Conservation (phyloP, 2,888 invertebrate species). For the Beris chalybata region DNA sequence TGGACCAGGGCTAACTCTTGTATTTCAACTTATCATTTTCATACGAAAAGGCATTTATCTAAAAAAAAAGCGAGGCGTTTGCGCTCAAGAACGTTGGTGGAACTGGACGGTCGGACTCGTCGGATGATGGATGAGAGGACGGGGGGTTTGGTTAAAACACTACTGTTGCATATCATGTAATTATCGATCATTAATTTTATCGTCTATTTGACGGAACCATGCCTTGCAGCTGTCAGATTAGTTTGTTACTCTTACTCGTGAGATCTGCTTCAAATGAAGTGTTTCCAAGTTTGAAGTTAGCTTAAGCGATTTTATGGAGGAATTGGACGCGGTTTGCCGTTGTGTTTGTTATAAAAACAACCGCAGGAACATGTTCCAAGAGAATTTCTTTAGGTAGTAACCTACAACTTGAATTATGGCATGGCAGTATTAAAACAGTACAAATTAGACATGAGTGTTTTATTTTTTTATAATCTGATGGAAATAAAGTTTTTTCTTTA, state of each 20-base stretch:
- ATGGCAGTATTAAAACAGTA: too few species aligned
- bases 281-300: conserved; percentile 10
- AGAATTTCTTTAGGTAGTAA: too few species aligned
- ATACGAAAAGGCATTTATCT: conserved; percentile 34
- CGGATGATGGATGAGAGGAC: conserved; percentile 37
- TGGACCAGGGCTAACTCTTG: neutral
- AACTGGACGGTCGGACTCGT: conserved; percentile 7
- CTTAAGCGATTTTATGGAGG: conserved; percentile 14
- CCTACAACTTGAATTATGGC: too few species aligned
- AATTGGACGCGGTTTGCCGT: conserved; percentile 19
- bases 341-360: neutral
- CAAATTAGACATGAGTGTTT: too few species aligned
- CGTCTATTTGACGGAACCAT: conserved; percentile 31
- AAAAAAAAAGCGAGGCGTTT: neutral
- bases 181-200: conserved; percentile 38
- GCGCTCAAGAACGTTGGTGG: conserved; percentile 14
- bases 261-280: conserved; percentile 11
- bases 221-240: conserved; percentile 34
- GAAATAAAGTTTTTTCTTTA: too few species aligned
- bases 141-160: conserved; percentile 32
- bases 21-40: conserved; percentile 29
- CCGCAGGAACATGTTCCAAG: neutral
- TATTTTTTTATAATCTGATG: too few species aligned
- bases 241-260: conserved; percentile 27
- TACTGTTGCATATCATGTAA: conserved; percentile 36